These are phyloP conservation scores for Helicoverpa assulta DNA, from an alignment of 2,888 invertebrate genomes.

Conservation along the genomic window DNA sequence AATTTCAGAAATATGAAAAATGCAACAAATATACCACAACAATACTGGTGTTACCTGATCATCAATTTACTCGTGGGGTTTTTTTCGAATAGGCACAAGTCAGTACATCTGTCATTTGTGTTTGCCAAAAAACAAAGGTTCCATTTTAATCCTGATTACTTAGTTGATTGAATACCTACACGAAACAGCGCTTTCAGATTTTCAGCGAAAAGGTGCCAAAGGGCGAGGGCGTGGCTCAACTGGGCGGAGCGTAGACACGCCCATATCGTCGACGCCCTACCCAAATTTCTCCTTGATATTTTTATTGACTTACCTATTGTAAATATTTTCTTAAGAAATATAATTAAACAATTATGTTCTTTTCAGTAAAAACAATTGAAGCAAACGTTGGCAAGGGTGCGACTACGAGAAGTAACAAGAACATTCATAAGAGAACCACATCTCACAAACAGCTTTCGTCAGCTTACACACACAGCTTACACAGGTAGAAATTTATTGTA, in stretches of 20 bases:
- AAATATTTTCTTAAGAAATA: conserved; percentile 41
- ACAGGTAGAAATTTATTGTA: too few species aligned
- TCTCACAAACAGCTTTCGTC: background rate
- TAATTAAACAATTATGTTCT: conserved; percentile 16
- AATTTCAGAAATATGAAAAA: conserved; percentile 1
- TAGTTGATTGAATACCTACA: conserved; percentile 74
- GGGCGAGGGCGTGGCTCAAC: conserved; percentile 86
- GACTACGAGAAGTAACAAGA: background rate
- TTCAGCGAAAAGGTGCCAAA: conserved; percentile 85
- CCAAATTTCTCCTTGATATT: conserved; percentile 77
- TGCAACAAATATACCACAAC: too few species aligned
- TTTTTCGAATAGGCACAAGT: conserved; percentile 30
- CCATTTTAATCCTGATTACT: conserved; percentile 68
- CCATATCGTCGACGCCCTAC: conserved; percentile 85
- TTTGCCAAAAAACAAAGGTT: conserved; percentile 61
- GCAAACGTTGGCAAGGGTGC: background rate
- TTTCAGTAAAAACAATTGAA: background rate
- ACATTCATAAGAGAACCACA: background rate
- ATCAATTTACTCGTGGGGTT: conserved; percentile 6
- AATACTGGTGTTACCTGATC: too few species aligned
- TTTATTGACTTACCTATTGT: conserved; percentile 73
- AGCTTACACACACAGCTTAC: background rate
- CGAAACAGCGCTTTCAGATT: conserved; percentile 79
- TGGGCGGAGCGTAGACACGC: conserved; percentile 88
- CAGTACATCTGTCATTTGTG: conserved; percentile 30